Evolutionary conservation across 2,797 vertebrate genomes (phyloP).

Genomic region (Sciurus carolinensis): DNA sequence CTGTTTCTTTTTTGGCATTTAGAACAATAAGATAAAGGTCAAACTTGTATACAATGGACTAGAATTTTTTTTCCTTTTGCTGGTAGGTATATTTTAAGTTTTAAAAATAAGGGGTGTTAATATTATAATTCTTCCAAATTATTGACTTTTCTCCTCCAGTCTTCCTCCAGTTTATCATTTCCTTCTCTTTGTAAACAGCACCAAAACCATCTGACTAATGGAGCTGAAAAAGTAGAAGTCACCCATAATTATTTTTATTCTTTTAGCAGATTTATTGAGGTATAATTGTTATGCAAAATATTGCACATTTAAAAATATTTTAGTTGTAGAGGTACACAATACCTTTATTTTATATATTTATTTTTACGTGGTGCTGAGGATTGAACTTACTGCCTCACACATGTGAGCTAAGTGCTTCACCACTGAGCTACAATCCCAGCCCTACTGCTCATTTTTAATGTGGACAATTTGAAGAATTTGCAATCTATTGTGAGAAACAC

Average conservation of each 20-base stretch:
- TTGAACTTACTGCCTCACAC: too few species aligned
- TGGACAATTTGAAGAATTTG: neutral
- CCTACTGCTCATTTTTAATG: neutral
- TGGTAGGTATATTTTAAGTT: neutral
- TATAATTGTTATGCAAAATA: neutral
- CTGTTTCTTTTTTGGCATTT: neutral
- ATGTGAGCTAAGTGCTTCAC: too few species aligned
- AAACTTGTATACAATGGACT: neutral
- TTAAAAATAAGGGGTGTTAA: neutral
- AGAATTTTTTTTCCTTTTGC: neutral
- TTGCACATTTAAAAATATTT: neutral
- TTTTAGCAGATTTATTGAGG: neutral
- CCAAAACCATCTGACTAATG: neutral
- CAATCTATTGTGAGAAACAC: too few species aligned
- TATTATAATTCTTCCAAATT: neutral
- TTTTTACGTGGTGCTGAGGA: too few species aligned
- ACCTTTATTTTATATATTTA: too few species aligned
- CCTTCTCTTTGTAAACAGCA: neutral
- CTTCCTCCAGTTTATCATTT: neutral
- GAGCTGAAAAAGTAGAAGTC: neutral
- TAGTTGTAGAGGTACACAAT: too few species aligned
- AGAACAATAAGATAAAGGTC: neutral
- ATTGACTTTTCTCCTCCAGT: constrained; percentile 18
- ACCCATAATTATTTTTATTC: neutral
- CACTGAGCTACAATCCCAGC: too few species aligned